phyloP scores from a whole-genome alignment of 2,888 invertebrate species.

The Acleris literana region DNA sequence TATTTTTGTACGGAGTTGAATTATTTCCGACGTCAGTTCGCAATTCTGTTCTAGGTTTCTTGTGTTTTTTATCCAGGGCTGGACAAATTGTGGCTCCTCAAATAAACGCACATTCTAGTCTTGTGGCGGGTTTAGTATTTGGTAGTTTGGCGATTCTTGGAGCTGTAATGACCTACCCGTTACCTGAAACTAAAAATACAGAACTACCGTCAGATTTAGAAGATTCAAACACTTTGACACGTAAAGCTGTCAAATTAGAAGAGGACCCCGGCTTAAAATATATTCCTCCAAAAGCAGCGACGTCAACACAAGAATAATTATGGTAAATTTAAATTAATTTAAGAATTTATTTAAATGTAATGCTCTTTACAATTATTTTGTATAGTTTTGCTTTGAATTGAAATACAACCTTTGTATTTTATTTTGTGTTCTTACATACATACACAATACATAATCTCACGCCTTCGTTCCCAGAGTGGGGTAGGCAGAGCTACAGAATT shows the following conservation, averaged over 20 bases:
- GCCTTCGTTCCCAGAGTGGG: no score
- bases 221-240: constrained; percentile 52
- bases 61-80: constrained; percentile 90
- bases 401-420: no score
- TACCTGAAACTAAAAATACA: constrained; percentile 84
- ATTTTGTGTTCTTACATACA: no score
- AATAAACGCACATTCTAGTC: constrained; percentile 83
- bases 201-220: constrained; percentile 63
- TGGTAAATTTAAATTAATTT: background rate
- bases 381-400: background rate
- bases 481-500: no score
- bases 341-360: background rate
- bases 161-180: constrained; percentile 83
- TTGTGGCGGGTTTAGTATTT: constrained; percentile 78
- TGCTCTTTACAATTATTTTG: background rate
- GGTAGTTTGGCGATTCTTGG: constrained; percentile 86
- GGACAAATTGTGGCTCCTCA: constrained; percentile 92
- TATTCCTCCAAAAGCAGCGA: constrained; percentile 1
- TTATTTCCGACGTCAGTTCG: constrained; percentile 93
- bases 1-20: constrained; percentile 93
- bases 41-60: constrained; percentile 91
- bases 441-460: no score
- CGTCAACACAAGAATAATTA: constrained; percentile 7
- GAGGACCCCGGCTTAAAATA: constrained; percentile 25
- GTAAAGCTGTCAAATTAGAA: constrained; percentile 36